A percentile compares a stretch with the other conserved stretches of the same genome.
Evolutionary conservation across 2,113 vertebrate species (phyloP).

Genomic region (Colius striatus): DNA sequence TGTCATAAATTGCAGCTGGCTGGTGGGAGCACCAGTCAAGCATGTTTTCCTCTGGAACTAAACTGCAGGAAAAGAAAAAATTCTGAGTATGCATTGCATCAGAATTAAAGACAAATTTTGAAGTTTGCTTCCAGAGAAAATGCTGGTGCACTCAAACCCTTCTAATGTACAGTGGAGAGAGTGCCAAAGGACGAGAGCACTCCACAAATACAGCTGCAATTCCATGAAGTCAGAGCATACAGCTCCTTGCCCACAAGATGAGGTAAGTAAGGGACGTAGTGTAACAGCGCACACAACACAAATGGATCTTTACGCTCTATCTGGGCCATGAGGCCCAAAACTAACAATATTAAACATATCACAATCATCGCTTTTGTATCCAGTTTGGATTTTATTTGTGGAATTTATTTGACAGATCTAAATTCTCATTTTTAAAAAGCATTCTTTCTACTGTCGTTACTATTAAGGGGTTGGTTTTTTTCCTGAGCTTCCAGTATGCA

Average conservation of each 20-base stretch:
- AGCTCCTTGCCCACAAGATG: constrained; percentile 75
- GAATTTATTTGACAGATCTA: constrained; percentile 24
- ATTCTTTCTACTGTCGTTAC: background rate
- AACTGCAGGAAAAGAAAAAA: constrained; percentile 51
- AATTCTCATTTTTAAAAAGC: background rate
- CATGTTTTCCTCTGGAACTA: constrained; percentile 28
- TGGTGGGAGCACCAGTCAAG: background rate
- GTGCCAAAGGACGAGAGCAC: constrained; percentile 66
- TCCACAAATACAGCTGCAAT: constrained; percentile 77
- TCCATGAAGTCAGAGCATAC: constrained; percentile 73
- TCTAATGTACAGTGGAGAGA: constrained; percentile 58
- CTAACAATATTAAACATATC: constrained; percentile 21
- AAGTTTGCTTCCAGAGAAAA: constrained; percentile 54
- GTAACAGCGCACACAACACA: constrained; percentile 31
- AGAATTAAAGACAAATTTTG: constrained; percentile 34
- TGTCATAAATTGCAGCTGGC: background rate
- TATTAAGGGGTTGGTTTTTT: background rate
- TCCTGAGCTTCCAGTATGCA: background rate
- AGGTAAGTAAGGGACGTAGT: constrained; percentile 66
- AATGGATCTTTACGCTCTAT: constrained; percentile 22
- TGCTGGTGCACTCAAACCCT: constrained; percentile 30
- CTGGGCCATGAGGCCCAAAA: constrained; percentile 19
- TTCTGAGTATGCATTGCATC: constrained; percentile 9
- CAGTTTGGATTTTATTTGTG: constrained; percentile 12
- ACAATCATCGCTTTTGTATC: background rate